Percentiles rank a stretch among this genome's conserved stretches.
Evolutionary conservation across 2,113 vertebrate species (phyloP).

Genomic region (Hydrolagus affinis): DNA sequence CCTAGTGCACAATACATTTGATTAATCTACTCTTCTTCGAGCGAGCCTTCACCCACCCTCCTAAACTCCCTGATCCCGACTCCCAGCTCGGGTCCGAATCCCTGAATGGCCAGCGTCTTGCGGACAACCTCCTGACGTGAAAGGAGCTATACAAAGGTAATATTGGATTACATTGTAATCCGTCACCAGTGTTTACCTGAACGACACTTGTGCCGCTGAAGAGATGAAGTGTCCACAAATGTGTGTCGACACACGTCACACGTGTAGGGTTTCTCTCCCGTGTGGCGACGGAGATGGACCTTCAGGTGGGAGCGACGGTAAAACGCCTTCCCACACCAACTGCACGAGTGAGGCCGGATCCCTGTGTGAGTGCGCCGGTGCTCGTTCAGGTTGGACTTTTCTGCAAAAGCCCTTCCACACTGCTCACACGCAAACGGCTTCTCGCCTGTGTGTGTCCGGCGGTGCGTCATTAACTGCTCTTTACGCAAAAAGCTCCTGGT

Average conservation of each 20-base stretch:
- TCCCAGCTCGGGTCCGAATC: too few relatives aligned
- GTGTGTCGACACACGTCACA: not conserved
- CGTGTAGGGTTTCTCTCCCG: slow-evolving; percentile 5
- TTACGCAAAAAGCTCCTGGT: not conserved
- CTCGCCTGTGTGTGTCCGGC: not conserved
- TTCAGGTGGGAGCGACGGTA: slow-evolving; percentile 6
- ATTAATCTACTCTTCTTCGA: too few relatives aligned
- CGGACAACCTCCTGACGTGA: too few relatives aligned
- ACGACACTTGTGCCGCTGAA: slow-evolving; percentile 5
- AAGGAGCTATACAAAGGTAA: too few relatives aligned
- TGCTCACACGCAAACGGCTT: slow-evolving; percentile 36
- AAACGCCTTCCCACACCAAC: not conserved
- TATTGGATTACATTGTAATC: not conserved
- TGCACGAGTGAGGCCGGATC: not conserved
- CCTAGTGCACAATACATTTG: too few relatives aligned
- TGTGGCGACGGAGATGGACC: not conserved
- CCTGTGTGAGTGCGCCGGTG: slow-evolving; percentile 37
- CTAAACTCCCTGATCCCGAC: too few relatives aligned
- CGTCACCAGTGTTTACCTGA: not conserved
- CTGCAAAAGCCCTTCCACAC: slow-evolving; percentile 38
- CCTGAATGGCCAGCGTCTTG: too few relatives aligned
- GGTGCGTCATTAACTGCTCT: not conserved
- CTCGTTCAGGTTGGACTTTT: slow-evolving; percentile 40
- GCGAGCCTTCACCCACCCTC: too few relatives aligned
- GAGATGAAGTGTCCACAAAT: not conserved